Percentiles rank a stretch among this genome's conserved stretches.
phyloP scores from a whole-genome alignment of 2,888 invertebrate species.

The Tetanocera ferruginea region DNA sequence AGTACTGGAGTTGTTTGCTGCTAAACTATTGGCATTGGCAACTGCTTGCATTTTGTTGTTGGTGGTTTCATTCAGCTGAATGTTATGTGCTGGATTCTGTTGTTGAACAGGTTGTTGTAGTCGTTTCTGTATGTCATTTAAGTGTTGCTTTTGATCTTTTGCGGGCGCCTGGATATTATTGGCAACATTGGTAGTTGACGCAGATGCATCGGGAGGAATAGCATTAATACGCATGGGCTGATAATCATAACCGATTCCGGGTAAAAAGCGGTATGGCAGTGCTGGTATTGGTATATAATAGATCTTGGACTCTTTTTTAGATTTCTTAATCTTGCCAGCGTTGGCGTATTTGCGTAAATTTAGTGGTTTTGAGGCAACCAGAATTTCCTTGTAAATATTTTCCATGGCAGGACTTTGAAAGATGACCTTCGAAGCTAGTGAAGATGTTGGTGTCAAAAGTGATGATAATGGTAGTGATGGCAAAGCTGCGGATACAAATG shows the following conservation, averaged over 20 bases:
- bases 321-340: constrained; percentile 62
- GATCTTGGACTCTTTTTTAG: constrained; percentile 80
- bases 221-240: constrained; percentile 75
- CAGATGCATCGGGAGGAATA: constrained; percentile 50
- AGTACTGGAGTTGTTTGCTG: not conserved
- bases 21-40: not conserved
- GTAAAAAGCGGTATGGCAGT: constrained; percentile 87
- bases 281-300: constrained; percentile 89
- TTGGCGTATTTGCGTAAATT: constrained; percentile 63
- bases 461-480: constrained; percentile 9
- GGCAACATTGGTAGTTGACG: constrained; percentile 17
- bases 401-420: constrained; percentile 64
- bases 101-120: constrained; percentile 43
- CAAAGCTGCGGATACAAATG: constrained; percentile 11
- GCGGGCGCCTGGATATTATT: constrained; percentile 18
- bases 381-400: constrained; percentile 63
- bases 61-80: not conserved
- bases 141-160: constrained; percentile 27
- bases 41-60: not conserved
- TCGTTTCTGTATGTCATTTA: constrained; percentile 41
- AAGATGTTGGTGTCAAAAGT: constrained; percentile 12
- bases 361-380: constrained; percentile 64
- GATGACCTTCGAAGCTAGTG: constrained; percentile 54
- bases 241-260: constrained; percentile 87
- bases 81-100: constrained; percentile 18